phyloP scores from a whole-genome alignment of 1,140 invertebrate species.

The Diprion similis region DNA sequence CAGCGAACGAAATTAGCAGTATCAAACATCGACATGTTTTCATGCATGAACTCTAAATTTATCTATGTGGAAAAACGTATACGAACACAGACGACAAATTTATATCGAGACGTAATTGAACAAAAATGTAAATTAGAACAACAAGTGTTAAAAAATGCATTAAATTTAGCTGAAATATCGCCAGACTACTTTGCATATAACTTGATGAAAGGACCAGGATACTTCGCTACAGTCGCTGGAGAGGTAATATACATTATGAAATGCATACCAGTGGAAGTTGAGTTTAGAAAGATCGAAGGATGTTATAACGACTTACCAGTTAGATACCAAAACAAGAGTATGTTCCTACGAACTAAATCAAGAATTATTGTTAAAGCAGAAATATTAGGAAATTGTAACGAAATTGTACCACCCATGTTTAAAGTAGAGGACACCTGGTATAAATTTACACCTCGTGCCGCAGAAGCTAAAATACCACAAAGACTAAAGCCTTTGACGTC shows the following conservation, averaged over 20 bases:
- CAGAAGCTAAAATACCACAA: too few species aligned
- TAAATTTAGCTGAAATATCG: slow-evolving; percentile 18
- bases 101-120: slow-evolving; percentile 26
- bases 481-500: too few species aligned
- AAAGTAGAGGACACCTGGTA: slow-evolving; percentile 24
- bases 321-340: slow-evolving; percentile 14
- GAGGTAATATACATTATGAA: slow-evolving; percentile 36
- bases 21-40: slow-evolving; percentile 20
- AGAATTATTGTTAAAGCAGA: slow-evolving; percentile 24
- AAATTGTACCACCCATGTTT: slow-evolving; percentile 22
- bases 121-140: slow-evolving; percentile 32
- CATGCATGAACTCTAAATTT: slow-evolving; percentile 37
- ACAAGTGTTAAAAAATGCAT: slow-evolving; percentile 26
- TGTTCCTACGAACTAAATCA: slow-evolving; percentile 27
- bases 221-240: slow-evolving; percentile 32
- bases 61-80: slow-evolving; percentile 34
- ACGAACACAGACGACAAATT: slow-evolving; percentile 12
- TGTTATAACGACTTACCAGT: slow-evolving; percentile 29
- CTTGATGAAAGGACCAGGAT: slow-evolving; percentile 33
- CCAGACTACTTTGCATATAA: slow-evolving; percentile 36
- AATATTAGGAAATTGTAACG: slow-evolving; percentile 22
- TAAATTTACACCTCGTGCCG: not conserved
- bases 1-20: not conserved
- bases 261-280: slow-evolving; percentile 31
- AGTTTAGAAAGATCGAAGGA: slow-evolving; percentile 5